phyloP scores from a whole-genome alignment of 2,113 vertebrate species.

The Oreocharis arfaki region DNA sequence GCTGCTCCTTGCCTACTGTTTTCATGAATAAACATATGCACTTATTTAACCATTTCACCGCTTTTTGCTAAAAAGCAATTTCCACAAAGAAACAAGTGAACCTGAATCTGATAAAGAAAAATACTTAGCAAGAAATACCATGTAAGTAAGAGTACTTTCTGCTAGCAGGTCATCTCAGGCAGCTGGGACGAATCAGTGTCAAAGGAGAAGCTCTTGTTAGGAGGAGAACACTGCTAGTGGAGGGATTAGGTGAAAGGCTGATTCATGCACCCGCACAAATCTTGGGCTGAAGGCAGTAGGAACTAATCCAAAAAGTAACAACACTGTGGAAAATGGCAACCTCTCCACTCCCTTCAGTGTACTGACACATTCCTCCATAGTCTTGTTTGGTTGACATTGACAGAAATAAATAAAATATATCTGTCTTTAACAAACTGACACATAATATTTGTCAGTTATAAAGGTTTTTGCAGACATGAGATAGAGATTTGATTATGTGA shows the following conservation, averaged over 20 bases:
- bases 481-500: not conserved
- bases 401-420: not conserved
- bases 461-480: not conserved
- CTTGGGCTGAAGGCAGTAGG: not conserved
- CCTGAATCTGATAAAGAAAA: not conserved
- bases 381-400: not conserved
- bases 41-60: not conserved
- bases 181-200: not conserved
- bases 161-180: not conserved
- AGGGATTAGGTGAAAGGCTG: not conserved
- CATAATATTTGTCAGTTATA: not conserved
- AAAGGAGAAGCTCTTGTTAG: not conserved
- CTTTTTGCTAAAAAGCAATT: not conserved
- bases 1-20: conserved; percentile 16
- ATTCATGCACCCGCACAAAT: not conserved
- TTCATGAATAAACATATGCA: not conserved
- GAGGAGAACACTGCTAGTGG: not conserved
- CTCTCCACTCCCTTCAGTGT: not conserved
- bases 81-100: not conserved
- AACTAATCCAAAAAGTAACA: not conserved
- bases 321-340: not conserved
- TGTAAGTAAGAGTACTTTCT: not conserved
- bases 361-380: not conserved
- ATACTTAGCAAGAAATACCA: not conserved
- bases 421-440: not conserved